Conservation (phyloP, 2,797 vertebrate species). For the Synanceia verrucosa region DNA sequence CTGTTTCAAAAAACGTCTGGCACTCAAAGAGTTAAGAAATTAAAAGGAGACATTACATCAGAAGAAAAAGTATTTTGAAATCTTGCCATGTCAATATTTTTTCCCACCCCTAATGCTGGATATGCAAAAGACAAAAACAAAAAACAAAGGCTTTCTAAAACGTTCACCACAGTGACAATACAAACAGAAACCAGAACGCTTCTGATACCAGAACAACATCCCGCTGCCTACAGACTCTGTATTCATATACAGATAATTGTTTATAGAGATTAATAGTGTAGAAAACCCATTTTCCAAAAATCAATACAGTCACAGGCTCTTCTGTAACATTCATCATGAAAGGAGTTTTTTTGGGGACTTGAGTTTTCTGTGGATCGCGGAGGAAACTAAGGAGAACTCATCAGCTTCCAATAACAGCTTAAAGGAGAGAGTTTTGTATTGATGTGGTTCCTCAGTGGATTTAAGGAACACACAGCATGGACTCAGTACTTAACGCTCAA, state of each 20-base stretch:
- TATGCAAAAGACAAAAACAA: no score
- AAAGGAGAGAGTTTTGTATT: not conserved
- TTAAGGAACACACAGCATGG: not conserved
- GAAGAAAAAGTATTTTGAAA: no score
- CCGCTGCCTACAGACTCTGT: not conserved
- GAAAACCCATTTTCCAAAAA: not conserved
- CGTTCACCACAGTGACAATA: not conserved
- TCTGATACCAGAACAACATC: not conserved
- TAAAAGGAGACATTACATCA: no score
- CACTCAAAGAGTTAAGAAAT: no score
- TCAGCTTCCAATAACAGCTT: not conserved
- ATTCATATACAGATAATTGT: not conserved
- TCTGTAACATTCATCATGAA: not conserved
- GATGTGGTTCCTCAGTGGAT: not conserved
- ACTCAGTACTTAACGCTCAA: slow-evolving; percentile 10
- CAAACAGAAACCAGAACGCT: not conserved
- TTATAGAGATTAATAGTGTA: not conserved
- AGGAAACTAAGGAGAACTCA: not conserved
- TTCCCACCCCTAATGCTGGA: no score
- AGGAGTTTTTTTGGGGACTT: not conserved
- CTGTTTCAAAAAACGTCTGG: no score
- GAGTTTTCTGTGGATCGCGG: not conserved
- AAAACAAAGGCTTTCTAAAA: not conserved
- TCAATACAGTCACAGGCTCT: not conserved
- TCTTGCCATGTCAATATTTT: no score